Conservation (phyloP, 2,113 vertebrate genomes). For the Scopus umbretta region DNA sequence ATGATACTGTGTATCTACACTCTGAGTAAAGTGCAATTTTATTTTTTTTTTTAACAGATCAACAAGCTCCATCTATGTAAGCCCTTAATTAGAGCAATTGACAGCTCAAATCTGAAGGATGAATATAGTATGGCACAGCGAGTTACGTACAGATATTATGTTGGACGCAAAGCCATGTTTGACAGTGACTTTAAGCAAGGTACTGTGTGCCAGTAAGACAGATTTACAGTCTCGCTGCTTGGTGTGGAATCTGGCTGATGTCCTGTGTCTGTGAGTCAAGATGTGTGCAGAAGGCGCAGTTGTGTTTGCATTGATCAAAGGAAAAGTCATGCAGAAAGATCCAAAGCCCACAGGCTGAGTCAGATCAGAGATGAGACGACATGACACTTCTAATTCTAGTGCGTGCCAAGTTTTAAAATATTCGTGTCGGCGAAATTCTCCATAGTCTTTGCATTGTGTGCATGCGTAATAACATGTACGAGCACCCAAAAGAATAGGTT, state of each 20-base stretch:
- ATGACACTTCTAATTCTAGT: not conserved
- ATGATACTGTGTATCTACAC: not conserved
- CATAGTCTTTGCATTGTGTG: not conserved
- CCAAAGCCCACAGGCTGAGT: not conserved
- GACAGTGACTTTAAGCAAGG: slow-evolving; percentile 97
- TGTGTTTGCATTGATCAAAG: not conserved
- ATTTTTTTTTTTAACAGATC: slow-evolving; percentile 74
- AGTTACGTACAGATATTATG: slow-evolving; percentile 94
- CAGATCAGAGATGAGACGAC: not conserved
- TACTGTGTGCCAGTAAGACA: not conserved
- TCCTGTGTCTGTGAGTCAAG: not conserved
- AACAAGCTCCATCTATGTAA: slow-evolving; percentile 98
- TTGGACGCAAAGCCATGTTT: slow-evolving; percentile 97
- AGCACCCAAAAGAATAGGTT: not conserved
- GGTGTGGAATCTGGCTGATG: not conserved
- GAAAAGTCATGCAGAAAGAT: not conserved
- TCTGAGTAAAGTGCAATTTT: not conserved
- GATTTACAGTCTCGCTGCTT: not conserved
- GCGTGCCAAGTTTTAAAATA: not conserved
- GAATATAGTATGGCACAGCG: slow-evolving; percentile 92
- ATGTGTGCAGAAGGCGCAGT: not conserved
- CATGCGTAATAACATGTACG: not conserved
- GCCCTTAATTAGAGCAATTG: slow-evolving; percentile 94
- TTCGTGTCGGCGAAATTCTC: not conserved
- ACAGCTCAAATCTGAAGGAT: slow-evolving; percentile 94